Evolutionary conservation across 2,113 vertebrate genomes (phyloP), one percentile per base, ranked within the genome.

Genomic region (Asarcornis scutulata): DNA sequence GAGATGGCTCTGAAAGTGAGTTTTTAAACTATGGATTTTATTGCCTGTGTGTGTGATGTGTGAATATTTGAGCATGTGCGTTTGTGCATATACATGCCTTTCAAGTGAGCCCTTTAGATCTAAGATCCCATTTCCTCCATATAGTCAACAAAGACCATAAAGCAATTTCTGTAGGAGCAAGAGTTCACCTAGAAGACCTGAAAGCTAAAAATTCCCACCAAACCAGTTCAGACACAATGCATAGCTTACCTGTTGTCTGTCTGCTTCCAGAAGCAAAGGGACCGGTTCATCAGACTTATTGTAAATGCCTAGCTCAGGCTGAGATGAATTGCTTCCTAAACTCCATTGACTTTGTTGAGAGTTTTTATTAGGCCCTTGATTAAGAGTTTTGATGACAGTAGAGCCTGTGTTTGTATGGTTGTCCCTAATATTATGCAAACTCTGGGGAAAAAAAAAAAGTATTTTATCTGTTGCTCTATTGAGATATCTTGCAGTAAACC

Each of bases 161-260:
- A 96, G 87, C 83, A 95, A 94, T 95, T 95, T 95, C 95, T 97
- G 66, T 21, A 88, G 86, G 86, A 96, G 92, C 95, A 96, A 95
- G 95, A 96, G 90, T 96, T 96, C 92, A 92, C 63, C 2, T 15
- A 44, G 77, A 94, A 91, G 86, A 95, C 92, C 92, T 81, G 86
- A 96, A 96, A 96, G 90, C 83, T 84, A 46, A 87, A 91, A 96
- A 92, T 96, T 96, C 88, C 93, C 93, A 96, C 86, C 93, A 87
- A 91, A 93, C 95, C 91, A 91, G 95, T 96, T 97, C 92, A 94
- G 94, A 95, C 88, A 96, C 90, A 94, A 92, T 82, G 55, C 76
- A 86, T n/a, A 86, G 50, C 78, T 93, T 96, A 81, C 92, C 86
- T 84, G 66, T 71, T 95, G 82, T 94, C 91, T 94, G 77, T 91